Base-by-base conservation (phyloP, 2,113 vertebrate genomes). In the Pandion haliaetus region DNA sequence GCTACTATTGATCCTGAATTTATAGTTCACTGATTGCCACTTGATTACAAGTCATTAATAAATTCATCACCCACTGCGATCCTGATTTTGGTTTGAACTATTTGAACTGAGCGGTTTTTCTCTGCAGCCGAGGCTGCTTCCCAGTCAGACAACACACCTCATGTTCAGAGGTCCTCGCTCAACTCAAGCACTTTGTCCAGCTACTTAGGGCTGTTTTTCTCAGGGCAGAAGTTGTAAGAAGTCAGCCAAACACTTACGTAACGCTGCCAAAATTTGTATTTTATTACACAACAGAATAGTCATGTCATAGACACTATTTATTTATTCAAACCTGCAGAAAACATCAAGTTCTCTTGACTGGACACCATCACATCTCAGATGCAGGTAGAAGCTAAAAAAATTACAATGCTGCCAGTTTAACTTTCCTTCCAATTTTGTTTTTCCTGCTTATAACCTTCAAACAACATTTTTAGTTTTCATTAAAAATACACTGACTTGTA, bases 51-150 rank as follows among this genome's bases (percentile, higher is more conserved):
- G 9, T 14, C n/a, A 73, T 45, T 45, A 59, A 77, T 36, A 69
- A 72, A 84, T 55, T 72, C 28, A 72, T 55, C 50, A 77, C 36
- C n/a, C 21, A 36, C 3, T 67, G 67, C 2, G 1, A 36, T 58
- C 7, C 5, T 26, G n/a, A 72, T 59, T 72, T 87, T 62, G 6
- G 10, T 34, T 63, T 36, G 38, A 76, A 47, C 9, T 44, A 25
- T 40, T 69, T 45, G 16, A 79, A 45, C 3, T 1, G 24, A 36
- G 15, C 5, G 1, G 1, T 49, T 77, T 54, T 66, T 18, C 20
- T 49, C 32, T 23, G 50, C 0, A 1, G 31, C 5, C 0, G 1
- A 80, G 40, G 23, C 47, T 80, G 24, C n/a, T 57, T 25, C 9
- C 14, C 26, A 55, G 45, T 23, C 32, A 67, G 16, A 50, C 24